phyloP scores from a whole-genome alignment of 2,888 invertebrate genomes.

The Eupithecia vulgata region DNA sequence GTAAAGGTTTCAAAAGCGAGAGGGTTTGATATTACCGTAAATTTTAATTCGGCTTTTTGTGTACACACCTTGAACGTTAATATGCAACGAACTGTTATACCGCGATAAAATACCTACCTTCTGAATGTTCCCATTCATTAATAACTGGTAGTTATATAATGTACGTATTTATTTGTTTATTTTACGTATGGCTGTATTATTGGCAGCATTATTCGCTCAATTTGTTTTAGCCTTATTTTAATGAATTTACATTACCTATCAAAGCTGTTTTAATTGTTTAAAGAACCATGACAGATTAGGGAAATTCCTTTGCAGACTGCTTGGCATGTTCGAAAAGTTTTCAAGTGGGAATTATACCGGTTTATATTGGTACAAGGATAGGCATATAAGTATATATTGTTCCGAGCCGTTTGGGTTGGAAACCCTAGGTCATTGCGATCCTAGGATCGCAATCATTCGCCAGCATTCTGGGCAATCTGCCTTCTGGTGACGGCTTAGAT shows the following conservation, averaged over 20 bases:
- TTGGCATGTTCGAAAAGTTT: neutral
- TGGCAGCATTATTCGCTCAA: neutral
- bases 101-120: constrained; percentile 13
- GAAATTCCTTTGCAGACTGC: neutral
- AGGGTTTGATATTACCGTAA: neutral
- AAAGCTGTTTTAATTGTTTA: neutral
- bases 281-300: neutral
- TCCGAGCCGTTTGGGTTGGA: no score
- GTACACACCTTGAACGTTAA: constrained; percentile 21
- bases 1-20: no score
- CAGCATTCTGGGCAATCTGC: no score
- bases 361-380: neutral
- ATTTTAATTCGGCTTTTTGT: neutral
- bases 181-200: neutral
- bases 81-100: constrained; percentile 28
- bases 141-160: constrained; percentile 2
- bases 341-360: neutral
- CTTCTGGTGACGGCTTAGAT: no score
- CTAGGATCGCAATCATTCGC: no score
- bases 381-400: no score
- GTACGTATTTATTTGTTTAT: neutral
- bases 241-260: neutral
- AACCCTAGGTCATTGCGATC: no score
- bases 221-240: neutral
- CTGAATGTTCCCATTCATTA: neutral